phyloP scores from a whole-genome alignment of 1,140 invertebrate genomes.

The Drosophila bocki region DNA sequence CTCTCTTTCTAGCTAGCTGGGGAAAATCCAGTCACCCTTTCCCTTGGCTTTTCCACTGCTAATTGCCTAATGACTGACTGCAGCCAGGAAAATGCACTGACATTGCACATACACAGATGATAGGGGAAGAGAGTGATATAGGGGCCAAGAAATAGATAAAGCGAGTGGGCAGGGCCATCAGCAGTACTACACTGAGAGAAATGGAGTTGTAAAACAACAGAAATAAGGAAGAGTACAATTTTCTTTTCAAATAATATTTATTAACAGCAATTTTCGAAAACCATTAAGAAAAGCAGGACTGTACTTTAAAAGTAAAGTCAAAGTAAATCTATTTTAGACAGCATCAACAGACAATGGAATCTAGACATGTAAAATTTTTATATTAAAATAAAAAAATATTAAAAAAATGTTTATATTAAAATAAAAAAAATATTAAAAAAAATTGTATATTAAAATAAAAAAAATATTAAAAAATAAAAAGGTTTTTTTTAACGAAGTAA shows the following conservation, averaged over 20 bases:
- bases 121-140: background rate
- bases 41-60: conserved; percentile 11
- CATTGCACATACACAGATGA: background rate
- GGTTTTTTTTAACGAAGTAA: no score
- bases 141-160: conserved; percentile 5
- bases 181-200: background rate
- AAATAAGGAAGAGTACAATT: background rate
- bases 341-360: background rate
- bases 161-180: background rate
- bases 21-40: background rate
- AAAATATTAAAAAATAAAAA: no score
- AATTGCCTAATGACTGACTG: conserved; percentile 50
- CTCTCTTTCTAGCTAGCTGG: background rate
- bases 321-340: background rate
- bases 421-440: no score
- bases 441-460: no score
- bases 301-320: no score
- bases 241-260: no score
- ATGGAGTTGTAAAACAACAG: background rate
- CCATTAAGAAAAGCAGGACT: no score
- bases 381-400: no score
- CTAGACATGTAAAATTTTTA: no score
- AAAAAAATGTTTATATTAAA: no score
- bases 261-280: background rate
- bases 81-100: conserved; percentile 14